Evolutionary conservation across 2,888 invertebrate species (phyloP), one percentile per base, ranked within the genome.

Genomic region (Congeria kusceri): DNA sequence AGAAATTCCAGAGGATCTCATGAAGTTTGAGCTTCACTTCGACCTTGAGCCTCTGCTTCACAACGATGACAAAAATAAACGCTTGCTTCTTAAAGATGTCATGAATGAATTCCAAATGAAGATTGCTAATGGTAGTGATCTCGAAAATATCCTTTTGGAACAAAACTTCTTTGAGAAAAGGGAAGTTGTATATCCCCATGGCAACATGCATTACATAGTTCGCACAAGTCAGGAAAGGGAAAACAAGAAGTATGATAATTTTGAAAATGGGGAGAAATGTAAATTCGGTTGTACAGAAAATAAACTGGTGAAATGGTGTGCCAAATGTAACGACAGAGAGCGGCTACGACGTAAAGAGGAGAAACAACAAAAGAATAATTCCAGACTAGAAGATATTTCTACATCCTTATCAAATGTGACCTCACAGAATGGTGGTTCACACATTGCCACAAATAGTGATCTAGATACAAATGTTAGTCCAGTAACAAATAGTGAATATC

Each of bases 1-100:
- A 23, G 82, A 86, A 57, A 81, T 98, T 68, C 97, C 98, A 0
- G 92, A 94, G n/a, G 95, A 96, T 89, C 92, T 98, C 64, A 94
- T 96, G 0, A 95, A 96, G 82, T 97, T 98, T 90, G 98, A 98
- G 93, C 95, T 95, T 83, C 98, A 98, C 91, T 95, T 98, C 93
- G 95, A 95, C 20, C 96, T 97, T 89, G 98, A 98, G 0, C 96
- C 97, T 0, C 95, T 96, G 90, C 95, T 97, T 81, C 98, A 98
- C 90, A 98, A 91, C 73, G 89, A 90, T 81, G 87, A 98, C 94
- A 95, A 97, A 39, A 96, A 96, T 85, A 97, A 97, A 76, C 63
- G 87, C 68, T 61, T 66, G 27, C 44, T 85, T 9, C 64, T 88
- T 4, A 82, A 80, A 61, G 28, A 80, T 20, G 66, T 87, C 18